A percentile compares a stretch with the other conserved stretches of the same genome.
These are phyloP conservation scores for Pterocles gutturalis DNA, from an alignment of 2,113 vertebrate species.

Conservation along the genomic window DNA sequence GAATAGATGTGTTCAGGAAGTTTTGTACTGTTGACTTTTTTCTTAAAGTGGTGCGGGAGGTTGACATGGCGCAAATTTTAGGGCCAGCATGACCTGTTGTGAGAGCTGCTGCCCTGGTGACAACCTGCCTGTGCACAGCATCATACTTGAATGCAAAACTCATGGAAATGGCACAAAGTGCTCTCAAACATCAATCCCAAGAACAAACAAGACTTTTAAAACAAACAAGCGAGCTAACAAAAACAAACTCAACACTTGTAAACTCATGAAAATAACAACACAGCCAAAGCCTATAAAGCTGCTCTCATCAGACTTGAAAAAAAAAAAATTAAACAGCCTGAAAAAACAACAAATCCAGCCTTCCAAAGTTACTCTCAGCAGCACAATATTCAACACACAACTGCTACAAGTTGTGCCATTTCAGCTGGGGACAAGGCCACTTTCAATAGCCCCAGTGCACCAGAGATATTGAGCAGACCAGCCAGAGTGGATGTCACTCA, in stretches of 20 bases:
- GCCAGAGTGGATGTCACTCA: not conserved
- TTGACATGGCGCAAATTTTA: not conserved
- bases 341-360: not conserved
- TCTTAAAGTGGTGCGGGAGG: not conserved
- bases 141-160: fast-evolving
- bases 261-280: constrained; percentile 1
- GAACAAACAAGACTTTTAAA: constrained; percentile 28
- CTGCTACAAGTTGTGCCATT: not conserved
- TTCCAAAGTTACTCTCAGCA: not conserved
- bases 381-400: not conserved
- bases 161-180: not conserved
- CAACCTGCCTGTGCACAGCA: not conserved
- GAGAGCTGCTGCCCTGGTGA: not conserved
- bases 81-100: not conserved
- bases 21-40: not conserved
- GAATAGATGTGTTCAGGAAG: not conserved
- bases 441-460: not conserved
- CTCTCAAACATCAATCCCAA: constrained; percentile 7
- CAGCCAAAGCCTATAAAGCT: constrained; percentile 17
- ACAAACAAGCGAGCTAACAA: not conserved
- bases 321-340: not conserved
- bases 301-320: constrained; percentile 15
- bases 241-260: constrained; percentile 16
- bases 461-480: not conserved
- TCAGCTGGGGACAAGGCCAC: not conserved